Evolutionary conservation across 2,888 invertebrate genomes (phyloP), one percentile per base, ranked within the genome.

Genomic region (Fragum whitleyi): DNA sequence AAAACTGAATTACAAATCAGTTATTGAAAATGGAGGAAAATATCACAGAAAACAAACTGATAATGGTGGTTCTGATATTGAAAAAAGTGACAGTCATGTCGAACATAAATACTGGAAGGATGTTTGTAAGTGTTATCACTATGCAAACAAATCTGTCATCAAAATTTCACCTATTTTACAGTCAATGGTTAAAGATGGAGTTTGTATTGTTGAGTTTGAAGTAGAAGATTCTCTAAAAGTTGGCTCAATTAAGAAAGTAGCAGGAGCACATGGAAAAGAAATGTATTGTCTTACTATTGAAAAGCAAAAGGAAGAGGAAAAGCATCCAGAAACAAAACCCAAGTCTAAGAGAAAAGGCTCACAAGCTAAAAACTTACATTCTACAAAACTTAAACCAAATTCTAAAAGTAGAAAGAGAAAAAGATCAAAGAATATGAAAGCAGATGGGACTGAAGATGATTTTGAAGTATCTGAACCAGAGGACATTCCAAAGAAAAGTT

Each of bases 91-190:
- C 32, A 36, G 3, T 3, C 7, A 47, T 16, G 5, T 32, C 1
- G 65, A 65, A 2, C 19, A n/a, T 1, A 65, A 65, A 2, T 42
- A 65, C 23, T 65, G 65, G 65, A 21, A 9, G 11, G 42, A 65
- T 65, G 36, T 65, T 65, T 65, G 42, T 65, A 65, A 65, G 36
- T 65, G 65, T 26, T 32, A n/a, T 16, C 65, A 65, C n/a, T 53
- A 65, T 65, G 32, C 28, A 6, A 65, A 65, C 39, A 74, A 28
- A 36, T 67, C 29, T 55, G 67, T 74, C 21, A 67, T 74, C 36
- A 53, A 65, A 28, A 65, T 74, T 16, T 32, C 74, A 16, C 74
- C 67, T 21, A 65, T 74, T 67, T 7, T 53, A 14, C 14, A 23
- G 36, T 53, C 65, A 23, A 65, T 55, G 16, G 6, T 74, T 7